A percentile compares a stretch with the other conserved stretches of the same genome.
phyloP scores from a whole-genome alignment of 1,140 invertebrate genomes.

The Papilio machaon region DNA sequence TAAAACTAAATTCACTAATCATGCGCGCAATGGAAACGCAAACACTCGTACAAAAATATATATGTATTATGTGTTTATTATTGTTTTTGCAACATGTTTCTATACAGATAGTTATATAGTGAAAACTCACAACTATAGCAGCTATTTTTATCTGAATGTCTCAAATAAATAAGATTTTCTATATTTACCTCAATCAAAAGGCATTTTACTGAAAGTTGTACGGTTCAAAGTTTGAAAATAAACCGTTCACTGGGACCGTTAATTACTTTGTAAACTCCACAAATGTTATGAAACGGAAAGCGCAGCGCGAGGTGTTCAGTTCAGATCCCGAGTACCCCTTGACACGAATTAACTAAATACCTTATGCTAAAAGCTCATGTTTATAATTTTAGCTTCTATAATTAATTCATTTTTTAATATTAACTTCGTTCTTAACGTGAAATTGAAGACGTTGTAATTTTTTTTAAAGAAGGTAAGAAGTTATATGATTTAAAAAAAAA shows the following conservation, averaged over 20 bases:
- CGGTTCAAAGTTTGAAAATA: neutral
- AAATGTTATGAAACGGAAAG: slow-evolving; percentile 6
- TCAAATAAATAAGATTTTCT: too few species aligned
- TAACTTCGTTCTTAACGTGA: neutral
- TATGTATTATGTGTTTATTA: too few species aligned
- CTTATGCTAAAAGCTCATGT: neutral
- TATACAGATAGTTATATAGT: too few species aligned
- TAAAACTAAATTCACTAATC: too few species aligned
- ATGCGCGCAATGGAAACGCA: too few species aligned
- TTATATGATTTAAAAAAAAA: too few species aligned
- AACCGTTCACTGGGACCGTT: neutral
- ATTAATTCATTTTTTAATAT: neutral
- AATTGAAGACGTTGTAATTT: neutral
- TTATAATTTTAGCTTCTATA: neutral
- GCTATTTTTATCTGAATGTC: too few species aligned
- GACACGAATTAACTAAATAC: slow-evolving; percentile 14
- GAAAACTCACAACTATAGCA: too few species aligned
- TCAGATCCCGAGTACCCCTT: neutral
- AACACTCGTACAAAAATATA: too few species aligned
- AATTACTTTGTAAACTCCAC: slow-evolving; percentile 10
- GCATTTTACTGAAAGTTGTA: neutral
- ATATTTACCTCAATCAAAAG: neutral
- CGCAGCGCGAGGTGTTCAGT: neutral
- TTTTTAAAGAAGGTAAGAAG: too few species aligned
- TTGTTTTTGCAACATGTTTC: too few species aligned